These are phyloP conservation scores for Blastomussa wellsi DNA, from an alignment of 92 coral and sea anemone genomes.

Conservation along the genomic window DNA sequence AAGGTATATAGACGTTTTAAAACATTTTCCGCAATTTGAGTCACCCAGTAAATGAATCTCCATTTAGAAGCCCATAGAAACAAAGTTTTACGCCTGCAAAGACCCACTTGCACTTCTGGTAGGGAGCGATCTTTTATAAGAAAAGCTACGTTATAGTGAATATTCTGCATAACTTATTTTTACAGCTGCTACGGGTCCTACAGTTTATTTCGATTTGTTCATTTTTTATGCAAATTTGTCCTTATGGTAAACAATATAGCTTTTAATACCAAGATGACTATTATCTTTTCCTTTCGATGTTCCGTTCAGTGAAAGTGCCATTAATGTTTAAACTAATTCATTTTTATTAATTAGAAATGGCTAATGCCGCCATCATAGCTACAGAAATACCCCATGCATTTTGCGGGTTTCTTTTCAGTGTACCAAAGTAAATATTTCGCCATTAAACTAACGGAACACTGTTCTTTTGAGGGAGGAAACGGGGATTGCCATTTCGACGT, in stretches of 20 bases:
- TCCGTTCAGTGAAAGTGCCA: not conserved
- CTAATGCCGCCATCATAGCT: not conserved
- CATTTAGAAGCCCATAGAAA: not conserved
- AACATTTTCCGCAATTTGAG: too few relatives aligned
- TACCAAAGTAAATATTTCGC: not conserved
- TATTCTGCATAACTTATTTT: not conserved
- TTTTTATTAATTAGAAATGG: too few relatives aligned
- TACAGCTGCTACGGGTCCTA: not conserved
- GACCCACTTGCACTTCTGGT: not conserved
- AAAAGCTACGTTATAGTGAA: not conserved
- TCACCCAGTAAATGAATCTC: not conserved
- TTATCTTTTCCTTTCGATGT: not conserved
- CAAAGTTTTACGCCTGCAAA: not conserved
- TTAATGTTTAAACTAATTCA: too few relatives aligned
- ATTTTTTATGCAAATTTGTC: not conserved
- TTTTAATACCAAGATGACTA: not conserved
- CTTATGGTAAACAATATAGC: not conserved
- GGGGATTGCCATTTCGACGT: not conserved
- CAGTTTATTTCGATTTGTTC: not conserved
- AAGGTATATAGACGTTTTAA: too few relatives aligned
- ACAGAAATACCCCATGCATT: not conserved
- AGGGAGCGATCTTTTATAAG: not conserved
- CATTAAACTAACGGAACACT: not conserved
- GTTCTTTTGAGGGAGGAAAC: not conserved
- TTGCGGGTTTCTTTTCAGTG: not conserved